These are phyloP conservation scores for Syngnathoides biaculeatus DNA, from an alignment of 2,113 vertebrate genomes.

Conservation along the genomic window DNA sequence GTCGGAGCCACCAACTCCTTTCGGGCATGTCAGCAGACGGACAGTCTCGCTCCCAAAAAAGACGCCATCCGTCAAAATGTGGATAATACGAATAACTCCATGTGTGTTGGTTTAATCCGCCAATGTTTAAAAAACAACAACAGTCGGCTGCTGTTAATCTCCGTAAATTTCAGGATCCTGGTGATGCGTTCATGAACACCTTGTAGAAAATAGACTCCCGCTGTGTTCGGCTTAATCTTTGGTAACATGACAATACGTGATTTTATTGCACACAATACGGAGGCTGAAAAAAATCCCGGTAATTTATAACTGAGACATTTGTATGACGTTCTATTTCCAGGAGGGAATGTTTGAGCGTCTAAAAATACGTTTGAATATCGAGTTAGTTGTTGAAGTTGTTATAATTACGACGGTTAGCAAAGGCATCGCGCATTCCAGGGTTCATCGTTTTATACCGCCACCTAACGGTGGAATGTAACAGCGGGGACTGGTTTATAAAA, in stretches of 20 bases:
- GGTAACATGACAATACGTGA: background rate
- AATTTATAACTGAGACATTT: background rate
- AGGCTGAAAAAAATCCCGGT: background rate
- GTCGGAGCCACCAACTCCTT: slow-evolving; percentile 16
- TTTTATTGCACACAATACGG: background rate
- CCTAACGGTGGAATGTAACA: slow-evolving; percentile 4
- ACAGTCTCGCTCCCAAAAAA: accelerated
- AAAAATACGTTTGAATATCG: background rate
- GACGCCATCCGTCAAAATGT: background rate
- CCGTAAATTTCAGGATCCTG: slow-evolving; percentile 16
- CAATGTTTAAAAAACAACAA: slow-evolving; percentile 9
- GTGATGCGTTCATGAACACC: slow-evolving; percentile 21
- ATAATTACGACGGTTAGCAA: background rate
- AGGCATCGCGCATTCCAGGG: slow-evolving; percentile 4
- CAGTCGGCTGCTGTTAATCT: slow-evolving; percentile 49
- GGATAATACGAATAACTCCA: background rate
- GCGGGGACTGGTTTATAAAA: background rate
- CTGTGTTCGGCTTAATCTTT: background rate
- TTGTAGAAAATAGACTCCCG: accelerated
- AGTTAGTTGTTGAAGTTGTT: background rate
- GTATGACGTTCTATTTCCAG: background rate
- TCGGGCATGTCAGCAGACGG: slow-evolving; percentile 40
- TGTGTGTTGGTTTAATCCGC: background rate
- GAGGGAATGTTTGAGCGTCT: background rate
- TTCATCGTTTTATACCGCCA: slow-evolving; percentile 13